Conservation (phyloP, 2,888 invertebrate genomes). For the Scelioninae gen. 2 region DNA sequence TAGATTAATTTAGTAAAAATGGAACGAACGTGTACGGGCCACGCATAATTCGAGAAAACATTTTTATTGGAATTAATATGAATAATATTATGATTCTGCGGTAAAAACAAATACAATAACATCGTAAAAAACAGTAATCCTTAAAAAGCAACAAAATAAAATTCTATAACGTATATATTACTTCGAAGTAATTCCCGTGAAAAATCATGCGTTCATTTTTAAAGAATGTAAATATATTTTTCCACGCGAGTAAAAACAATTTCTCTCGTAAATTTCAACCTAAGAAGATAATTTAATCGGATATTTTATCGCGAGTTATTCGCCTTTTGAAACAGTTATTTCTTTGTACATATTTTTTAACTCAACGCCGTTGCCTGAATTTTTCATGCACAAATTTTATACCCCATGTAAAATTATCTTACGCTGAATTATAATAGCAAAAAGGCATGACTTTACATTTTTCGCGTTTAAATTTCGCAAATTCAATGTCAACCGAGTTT, state of each 20-base stretch:
- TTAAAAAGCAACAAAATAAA: too few relatives aligned
- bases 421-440: conserved; percentile 22
- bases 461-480: conserved; percentile 22
- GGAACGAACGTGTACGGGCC: too few relatives aligned
- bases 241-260: conserved; percentile 1
- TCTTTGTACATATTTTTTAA: conserved; percentile 31
- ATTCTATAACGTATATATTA: too few relatives aligned
- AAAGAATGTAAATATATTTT: neutral
- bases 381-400: conserved; percentile 35
- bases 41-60: too few relatives aligned
- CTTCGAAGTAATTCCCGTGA: too few relatives aligned
- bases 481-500: conserved; percentile 40
- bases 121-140: too few relatives aligned
- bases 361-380: conserved; percentile 17
- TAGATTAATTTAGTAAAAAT: too few relatives aligned
- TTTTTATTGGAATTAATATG: too few relatives aligned
- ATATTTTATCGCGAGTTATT: conserved; percentile 13
- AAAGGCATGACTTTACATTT: conserved; percentile 25
- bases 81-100: too few relatives aligned
- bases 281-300: conserved; percentile 15
- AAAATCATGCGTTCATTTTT: conserved; percentile 11
- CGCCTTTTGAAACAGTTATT: conserved; percentile 21
- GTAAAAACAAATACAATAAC: too few relatives aligned
- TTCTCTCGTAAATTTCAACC: conserved; percentile 6
- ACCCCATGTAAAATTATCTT: conserved; percentile 36